A percentile compares a stretch with the other conserved stretches of the same genome.
phyloP scores from a whole-genome alignment of 2,797 vertebrate species.

The Sebastes hubbsi region DNA sequence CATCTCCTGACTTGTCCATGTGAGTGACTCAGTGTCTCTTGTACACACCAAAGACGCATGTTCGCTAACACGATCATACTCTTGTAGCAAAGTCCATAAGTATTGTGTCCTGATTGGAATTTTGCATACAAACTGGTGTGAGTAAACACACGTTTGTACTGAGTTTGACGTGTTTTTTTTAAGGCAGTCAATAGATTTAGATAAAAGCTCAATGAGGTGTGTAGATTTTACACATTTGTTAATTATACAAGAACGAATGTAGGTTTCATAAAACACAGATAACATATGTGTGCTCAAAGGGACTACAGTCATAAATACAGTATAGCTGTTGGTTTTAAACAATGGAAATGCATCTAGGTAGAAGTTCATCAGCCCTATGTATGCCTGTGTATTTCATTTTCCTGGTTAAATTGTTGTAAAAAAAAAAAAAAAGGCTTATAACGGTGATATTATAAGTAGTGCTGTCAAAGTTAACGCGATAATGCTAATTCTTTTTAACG shows the following conservation, averaged over 20 bases:
- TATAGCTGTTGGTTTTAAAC: neutral
- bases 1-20: constrained; percentile 99
- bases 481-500: no score
- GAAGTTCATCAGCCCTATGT: neutral
- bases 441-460: neutral
- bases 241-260: neutral
- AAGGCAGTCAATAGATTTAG: neutral
- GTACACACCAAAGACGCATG: neutral
- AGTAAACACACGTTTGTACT: neutral
- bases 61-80: neutral
- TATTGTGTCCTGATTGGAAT: neutral
- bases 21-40: constrained; percentile 78
- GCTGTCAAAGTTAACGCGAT: no score
- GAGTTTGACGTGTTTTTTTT: neutral
- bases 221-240: neutral
- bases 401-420: neutral
- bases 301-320: neutral
- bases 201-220: neutral
- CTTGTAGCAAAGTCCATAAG: constrained; percentile 39
- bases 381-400: neutral
- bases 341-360: neutral
- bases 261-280: neutral
- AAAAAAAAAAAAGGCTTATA: neutral
- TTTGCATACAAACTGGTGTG: neutral
- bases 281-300: neutral